Evolutionary conservation across 2,888 invertebrate genomes (phyloP).

Genomic region (Muscina levida): DNA sequence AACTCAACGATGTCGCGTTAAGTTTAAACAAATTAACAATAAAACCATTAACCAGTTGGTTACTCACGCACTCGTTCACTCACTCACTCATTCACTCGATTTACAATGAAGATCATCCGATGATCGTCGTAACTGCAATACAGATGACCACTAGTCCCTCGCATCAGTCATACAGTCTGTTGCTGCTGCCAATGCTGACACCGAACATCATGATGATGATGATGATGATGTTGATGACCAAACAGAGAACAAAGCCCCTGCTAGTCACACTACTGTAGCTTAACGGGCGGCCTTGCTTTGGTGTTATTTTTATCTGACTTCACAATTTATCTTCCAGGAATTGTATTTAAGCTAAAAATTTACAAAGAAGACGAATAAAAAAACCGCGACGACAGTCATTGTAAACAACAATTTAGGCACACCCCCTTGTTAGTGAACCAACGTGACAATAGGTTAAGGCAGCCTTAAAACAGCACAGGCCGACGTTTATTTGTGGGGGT

Average conservation of each 20-base stretch:
- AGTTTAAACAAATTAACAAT: neutral
- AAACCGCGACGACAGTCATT: neutral
- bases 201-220: too few relatives aligned
- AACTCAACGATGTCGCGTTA: neutral
- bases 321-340: slow-evolving; percentile 49
- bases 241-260: too few relatives aligned
- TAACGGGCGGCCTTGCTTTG: slow-evolving; percentile 12
- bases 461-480: neutral
- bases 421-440: slow-evolving; percentile 11
- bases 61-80: neutral
- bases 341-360: slow-evolving; percentile 31
- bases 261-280: neutral
- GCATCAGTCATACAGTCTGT: slow-evolving; percentile 8
- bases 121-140: too few relatives aligned
- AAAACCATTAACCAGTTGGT: neutral
- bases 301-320: slow-evolving; percentile 9
- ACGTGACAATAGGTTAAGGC: neutral
- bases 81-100: neutral
- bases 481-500: neutral
- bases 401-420: neutral
- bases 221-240: too few relatives aligned
- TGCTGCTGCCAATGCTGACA: neutral
- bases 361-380: neutral
- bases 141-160: neutral
- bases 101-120: too few relatives aligned